Base-by-base conservation (phyloP, 2,797 vertebrate genomes). In the Eulemur coronatus region DNA sequence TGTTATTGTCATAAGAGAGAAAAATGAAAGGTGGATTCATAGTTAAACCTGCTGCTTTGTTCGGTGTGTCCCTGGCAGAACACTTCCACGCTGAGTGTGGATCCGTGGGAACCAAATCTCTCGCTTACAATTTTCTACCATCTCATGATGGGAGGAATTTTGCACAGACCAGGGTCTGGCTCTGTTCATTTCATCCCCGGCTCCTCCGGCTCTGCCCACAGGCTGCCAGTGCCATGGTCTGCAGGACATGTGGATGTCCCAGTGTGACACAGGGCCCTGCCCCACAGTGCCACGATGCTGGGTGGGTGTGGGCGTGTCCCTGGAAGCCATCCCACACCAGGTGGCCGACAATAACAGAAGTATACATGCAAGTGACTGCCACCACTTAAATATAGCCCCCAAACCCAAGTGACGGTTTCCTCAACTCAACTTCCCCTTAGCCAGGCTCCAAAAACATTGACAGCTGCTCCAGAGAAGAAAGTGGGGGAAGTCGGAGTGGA, bases 211-310 rank as follows among this genome's bases (percentile, higher is more conserved):
- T 2, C 43, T 30, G 52, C 28, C 89, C 55, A n/a, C 24, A 0
- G 0, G 63, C 46, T 5, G 41, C 57, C 70, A 6, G 35, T 2
- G 3, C 14, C 18, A 73, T 55, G 11, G 38, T 18, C 81, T 57
- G 13, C 1, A 41, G 55, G 72, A 59, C 61, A 30, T 0, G 0
- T 1, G 3, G 33, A 6, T 33, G 61, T 20, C 63, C 43, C 17
- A 2, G 0, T 5, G 10, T 43, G 69, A 55, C 33, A 4, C 0
- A 1, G n/a, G 84, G 22, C 38, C 35, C 69, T 41, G 52, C 13
- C 2, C 17, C 5, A 1, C 0, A 0, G 48, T 4, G 35, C 50
- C 15, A 0, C 1, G 1, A 11, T 9, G 50, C 35, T 9, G 41
- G 59, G 7, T 1, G 20, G 0, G 6, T 4, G 33, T 8, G 55